Conservation (phyloP, 2,113 vertebrate genomes). For the Pseudolaguvia tuberculata region DNA sequence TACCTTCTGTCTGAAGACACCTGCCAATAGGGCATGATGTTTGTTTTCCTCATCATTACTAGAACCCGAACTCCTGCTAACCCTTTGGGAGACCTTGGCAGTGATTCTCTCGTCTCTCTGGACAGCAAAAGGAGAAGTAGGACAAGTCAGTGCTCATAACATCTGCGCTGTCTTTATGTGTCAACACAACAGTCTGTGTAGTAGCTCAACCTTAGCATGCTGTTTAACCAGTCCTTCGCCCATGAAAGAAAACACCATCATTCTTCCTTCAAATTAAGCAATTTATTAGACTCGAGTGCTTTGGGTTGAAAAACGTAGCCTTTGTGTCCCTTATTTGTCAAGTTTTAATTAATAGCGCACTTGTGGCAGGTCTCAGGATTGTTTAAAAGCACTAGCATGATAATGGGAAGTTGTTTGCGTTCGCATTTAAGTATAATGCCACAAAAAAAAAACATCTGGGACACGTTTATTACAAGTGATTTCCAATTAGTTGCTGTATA, state of each 20-base stretch:
- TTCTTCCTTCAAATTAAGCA: conserved; percentile 38
- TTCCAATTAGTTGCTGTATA: not conserved
- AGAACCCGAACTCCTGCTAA: conserved; percentile 23
- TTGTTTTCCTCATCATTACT: conserved; percentile 39
- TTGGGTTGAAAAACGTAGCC: conserved; percentile 26
- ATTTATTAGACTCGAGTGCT: conserved; percentile 42
- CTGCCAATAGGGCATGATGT: conserved; percentile 21
- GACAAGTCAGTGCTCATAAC: conserved; percentile 28
- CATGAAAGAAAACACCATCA: conserved; percentile 23
- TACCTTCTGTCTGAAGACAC: not conserved
- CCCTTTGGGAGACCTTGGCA: conserved; percentile 26
- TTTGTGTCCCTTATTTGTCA: conserved; percentile 13
- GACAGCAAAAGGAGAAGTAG: conserved; percentile 3
- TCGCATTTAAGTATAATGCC: not conserved
- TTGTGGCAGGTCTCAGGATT: conserved; percentile 22
- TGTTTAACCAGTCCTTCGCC: conserved; percentile 31
- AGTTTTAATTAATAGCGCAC: conserved; percentile 26
- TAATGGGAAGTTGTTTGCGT: not conserved
- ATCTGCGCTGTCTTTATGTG: conserved; percentile 33
- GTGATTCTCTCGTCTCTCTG: conserved; percentile 2
- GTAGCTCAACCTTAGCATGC: conserved; percentile 15
- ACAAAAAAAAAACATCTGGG: not conserved
- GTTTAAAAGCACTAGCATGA: not conserved
- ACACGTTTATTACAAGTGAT: not conserved
- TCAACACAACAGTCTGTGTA: conserved; percentile 13